Conservation (phyloP, 2,888 invertebrate genomes). For the Pristionchus maxplancki region DNA sequence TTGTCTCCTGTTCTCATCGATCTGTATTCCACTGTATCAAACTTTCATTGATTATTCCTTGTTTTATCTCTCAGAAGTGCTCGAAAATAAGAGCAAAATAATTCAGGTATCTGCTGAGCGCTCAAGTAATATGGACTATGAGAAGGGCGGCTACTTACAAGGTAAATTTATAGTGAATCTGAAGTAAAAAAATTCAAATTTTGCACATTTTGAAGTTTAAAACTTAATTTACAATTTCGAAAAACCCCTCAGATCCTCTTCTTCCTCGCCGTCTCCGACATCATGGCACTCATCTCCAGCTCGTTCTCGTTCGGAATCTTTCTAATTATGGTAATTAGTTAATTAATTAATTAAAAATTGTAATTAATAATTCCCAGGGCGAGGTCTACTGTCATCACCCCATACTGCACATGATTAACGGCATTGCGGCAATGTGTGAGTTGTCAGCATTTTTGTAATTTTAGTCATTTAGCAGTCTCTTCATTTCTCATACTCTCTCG, state of each 20-base stretch:
- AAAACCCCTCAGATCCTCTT: conserved; percentile 6
- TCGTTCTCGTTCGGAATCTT: background rate
- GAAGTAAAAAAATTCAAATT: too few species aligned
- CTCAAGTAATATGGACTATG: background rate
- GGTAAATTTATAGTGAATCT: too few species aligned
- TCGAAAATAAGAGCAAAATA: too few species aligned
- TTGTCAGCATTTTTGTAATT: background rate
- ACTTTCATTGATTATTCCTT: too few species aligned
- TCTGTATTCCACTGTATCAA: background rate
- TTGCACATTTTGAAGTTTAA: too few species aligned
- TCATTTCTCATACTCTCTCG: too few species aligned
- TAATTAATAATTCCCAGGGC: background rate
- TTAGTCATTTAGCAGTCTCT: too few species aligned
- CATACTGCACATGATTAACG: background rate
- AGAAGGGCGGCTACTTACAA: background rate
- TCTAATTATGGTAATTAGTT: background rate
- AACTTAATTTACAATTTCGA: too few species aligned
- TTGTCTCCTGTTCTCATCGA: background rate
- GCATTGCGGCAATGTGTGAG: background rate
- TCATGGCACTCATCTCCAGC: background rate
- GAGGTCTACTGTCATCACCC: background rate
- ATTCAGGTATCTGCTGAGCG: background rate
- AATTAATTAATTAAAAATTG: background rate
- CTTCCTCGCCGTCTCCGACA: background rate
- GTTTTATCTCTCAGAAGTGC: too few species aligned